Conservation (phyloP, 2,113 vertebrate genomes). For the Peromyscus californicus region DNA sequence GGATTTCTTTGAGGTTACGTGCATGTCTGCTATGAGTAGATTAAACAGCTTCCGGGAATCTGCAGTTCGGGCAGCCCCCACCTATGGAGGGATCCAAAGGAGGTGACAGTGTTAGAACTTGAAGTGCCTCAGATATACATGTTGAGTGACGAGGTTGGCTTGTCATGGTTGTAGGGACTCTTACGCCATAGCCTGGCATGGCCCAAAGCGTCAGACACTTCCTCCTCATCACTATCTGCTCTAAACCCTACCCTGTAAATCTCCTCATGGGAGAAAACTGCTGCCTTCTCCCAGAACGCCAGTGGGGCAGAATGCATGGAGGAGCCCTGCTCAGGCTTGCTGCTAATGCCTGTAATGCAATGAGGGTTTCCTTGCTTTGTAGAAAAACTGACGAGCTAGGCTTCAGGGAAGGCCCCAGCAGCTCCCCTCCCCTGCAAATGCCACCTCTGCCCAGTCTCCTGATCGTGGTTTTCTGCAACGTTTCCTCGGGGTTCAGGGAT, state of each 20-base stretch:
- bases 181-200: background rate
- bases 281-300: background rate
- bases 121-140: background rate
- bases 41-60: background rate
- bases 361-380: background rate
- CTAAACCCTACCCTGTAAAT: background rate
- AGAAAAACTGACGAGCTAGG: background rate
- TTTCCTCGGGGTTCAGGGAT: background rate
- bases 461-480: background rate
- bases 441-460: background rate
- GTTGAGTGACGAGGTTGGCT: background rate
- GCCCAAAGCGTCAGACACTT: background rate
- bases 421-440: background rate
- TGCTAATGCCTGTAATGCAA: background rate
- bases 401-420: background rate
- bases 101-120: background rate
- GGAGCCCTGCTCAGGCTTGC: background rate
- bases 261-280: background rate
- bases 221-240: background rate
- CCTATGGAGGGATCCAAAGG: background rate
- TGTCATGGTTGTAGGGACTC: background rate
- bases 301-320: accelerated
- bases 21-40: background rate
- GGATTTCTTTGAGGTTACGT: background rate
- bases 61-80: too few species aligned